Percentiles rank a stretch among this genome's conserved stretches.
These are phyloP conservation scores for Caenorhabditis drosophilae DNA, from an alignment of 2,888 invertebrate genomes.

Conservation along the genomic window DNA sequence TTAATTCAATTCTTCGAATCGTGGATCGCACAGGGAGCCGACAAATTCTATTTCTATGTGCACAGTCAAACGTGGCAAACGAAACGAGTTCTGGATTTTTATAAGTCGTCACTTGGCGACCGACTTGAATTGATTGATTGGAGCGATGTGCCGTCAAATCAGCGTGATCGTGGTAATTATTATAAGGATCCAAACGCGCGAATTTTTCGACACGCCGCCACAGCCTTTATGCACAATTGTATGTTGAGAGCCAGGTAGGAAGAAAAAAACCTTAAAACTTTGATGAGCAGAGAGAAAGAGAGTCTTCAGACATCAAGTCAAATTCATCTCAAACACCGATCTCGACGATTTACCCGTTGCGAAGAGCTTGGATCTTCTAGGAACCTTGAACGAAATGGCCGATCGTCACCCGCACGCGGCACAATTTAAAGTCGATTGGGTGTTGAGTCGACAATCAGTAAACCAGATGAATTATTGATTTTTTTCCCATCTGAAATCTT, in stretches of 20 bases:
- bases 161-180: constrained; percentile 25
- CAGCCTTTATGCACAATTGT: constrained; percentile 46
- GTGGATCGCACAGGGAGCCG: constrained; percentile 56
- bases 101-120: constrained; percentile 37
- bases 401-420: constrained; percentile 28
- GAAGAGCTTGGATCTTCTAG: constrained; percentile 11
- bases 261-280: not conserved
- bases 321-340: constrained; percentile 45
- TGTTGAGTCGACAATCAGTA: constrained; percentile 33
- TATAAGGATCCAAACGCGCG: constrained; percentile 33
- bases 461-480: not conserved
- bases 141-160: constrained; percentile 42
- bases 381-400: constrained; percentile 15
- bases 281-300: constrained; percentile 2
- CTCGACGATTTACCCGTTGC: constrained; percentile 42
- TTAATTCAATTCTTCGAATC: constrained; percentile 54
- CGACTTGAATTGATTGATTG: constrained; percentile 40
- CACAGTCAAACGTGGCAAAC: constrained; percentile 45
- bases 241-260: constrained; percentile 36
- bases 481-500: too few relatives aligned
- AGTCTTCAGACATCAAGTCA: constrained; percentile 35
- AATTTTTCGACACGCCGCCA: constrained; percentile 38
- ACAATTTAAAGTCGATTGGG: constrained; percentile 39
- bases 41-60: constrained; percentile 57
- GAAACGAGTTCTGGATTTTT: constrained; percentile 37